These are phyloP conservation scores for Amphipoea lucens DNA, from an alignment of 2,888 invertebrate genomes.

Conservation along the genomic window DNA sequence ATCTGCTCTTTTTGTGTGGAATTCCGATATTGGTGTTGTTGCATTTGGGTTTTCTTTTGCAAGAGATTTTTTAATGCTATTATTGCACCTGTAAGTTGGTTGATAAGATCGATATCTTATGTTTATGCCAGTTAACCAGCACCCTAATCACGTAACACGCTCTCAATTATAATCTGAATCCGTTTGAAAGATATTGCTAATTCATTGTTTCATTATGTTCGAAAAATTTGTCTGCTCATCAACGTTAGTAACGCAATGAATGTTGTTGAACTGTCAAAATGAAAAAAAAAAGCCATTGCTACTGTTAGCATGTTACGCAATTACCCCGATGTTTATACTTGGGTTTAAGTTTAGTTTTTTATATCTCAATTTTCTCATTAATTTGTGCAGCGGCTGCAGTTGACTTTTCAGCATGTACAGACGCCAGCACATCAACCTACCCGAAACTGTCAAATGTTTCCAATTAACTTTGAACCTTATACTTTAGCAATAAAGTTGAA, in stretches of 20 bases:
- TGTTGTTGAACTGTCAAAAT: background rate
- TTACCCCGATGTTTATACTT: background rate
- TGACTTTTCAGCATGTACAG: background rate
- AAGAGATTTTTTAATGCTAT: background rate
- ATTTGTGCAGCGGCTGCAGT: background rate
- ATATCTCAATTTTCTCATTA: background rate
- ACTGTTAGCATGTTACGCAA: background rate
- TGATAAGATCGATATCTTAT: background rate
- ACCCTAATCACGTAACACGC: background rate
- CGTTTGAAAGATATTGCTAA: background rate
- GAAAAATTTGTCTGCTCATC: background rate
- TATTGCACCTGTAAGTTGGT: background rate
- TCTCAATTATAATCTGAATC: background rate
- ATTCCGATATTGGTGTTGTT: background rate
- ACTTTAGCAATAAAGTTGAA: too few species aligned
- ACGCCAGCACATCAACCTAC: too few species aligned
- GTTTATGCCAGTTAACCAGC: background rate
- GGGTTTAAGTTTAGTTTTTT: background rate
- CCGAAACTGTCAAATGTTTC: too few species aligned
- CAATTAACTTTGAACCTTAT: too few species aligned
- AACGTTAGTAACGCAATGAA: background rate
- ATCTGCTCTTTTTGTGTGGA: constrained; percentile 30
- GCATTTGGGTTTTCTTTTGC: background rate
- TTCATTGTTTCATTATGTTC: background rate
- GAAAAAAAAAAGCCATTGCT: background rate